Percentiles rank a stretch among this genome's conserved stretches.
Evolutionary conservation across 2,888 invertebrate species (phyloP).

Genomic region (Neoscelio sp.): DNA sequence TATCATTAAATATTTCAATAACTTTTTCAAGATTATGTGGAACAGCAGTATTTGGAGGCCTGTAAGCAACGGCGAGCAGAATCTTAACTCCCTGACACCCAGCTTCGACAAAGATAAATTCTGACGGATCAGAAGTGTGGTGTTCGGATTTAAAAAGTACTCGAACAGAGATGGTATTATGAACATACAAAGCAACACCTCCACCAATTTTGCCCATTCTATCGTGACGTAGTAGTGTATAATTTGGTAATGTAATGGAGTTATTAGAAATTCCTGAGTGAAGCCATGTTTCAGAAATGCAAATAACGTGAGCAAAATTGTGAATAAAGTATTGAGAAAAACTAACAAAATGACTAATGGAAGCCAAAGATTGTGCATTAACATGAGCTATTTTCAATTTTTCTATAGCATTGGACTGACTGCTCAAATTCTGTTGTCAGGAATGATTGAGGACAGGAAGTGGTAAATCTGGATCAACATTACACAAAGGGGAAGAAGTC

Average conservation of each 20-base stretch:
- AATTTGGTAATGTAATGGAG: too few relatives aligned
- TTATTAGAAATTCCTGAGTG: background rate
- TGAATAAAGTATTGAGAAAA: too few relatives aligned
- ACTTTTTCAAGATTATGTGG: background rate
- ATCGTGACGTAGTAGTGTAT: too few relatives aligned
- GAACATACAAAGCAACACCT: background rate
- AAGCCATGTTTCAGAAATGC: constrained; percentile 25
- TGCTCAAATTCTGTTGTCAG: too few relatives aligned
- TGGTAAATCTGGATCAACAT: too few relatives aligned
- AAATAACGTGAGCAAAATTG: constrained; percentile 10
- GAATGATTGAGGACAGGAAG: too few relatives aligned
- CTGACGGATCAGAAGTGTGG: background rate
- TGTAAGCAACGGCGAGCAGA: background rate
- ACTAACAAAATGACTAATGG: too few relatives aligned
- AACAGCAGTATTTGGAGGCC: constrained; percentile 2
- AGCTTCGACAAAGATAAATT: constrained; percentile 12
- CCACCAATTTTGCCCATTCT: constrained; percentile 1
- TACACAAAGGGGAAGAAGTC: too few relatives aligned
- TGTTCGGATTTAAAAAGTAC: background rate
- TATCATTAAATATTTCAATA: background rate
- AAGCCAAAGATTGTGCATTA: too few relatives aligned
- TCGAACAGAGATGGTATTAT: background rate
- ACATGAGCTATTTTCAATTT: too few relatives aligned
- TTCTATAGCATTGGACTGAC: too few relatives aligned
- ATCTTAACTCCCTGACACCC: background rate